Percentiles rank a stretch among this genome's conserved stretches.
Conservation (phyloP, 92 coral and sea anemone species). For the Pocillopora meandrina region DNA sequence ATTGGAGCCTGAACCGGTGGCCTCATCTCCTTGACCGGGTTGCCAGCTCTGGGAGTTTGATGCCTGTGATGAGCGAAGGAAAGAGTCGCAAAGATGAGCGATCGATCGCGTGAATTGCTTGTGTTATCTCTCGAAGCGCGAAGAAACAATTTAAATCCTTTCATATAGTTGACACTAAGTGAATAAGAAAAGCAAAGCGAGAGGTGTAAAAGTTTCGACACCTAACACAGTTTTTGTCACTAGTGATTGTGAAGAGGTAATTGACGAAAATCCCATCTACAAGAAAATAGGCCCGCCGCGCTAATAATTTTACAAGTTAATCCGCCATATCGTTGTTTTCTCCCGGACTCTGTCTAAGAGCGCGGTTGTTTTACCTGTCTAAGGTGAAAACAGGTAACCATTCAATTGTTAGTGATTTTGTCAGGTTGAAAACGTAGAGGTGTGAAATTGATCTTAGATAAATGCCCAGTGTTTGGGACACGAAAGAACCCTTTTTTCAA, state of each 20-base stretch:
- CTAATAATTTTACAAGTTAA: constrained; percentile 28
- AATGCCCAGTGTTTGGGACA: constrained; percentile 66
- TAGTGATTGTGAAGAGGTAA: constrained; percentile 65
- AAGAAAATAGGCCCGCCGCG: constrained; percentile 41
- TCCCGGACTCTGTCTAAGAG: constrained; percentile 42
- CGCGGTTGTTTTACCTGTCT: constrained; percentile 50
- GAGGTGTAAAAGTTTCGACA: constrained; percentile 68
- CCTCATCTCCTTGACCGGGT: constrained; percentile 76
- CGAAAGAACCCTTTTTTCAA: constrained; percentile 81
- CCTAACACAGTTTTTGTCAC: constrained; percentile 75
- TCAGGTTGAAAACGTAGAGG: constrained; percentile 74
- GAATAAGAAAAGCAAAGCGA: constrained; percentile 84
- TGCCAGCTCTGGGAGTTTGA: constrained; percentile 85
- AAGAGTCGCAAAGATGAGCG: constrained; percentile 47
- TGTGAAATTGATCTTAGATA: constrained; percentile 91
- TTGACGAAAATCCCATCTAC: constrained; percentile 64
- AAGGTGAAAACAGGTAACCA: constrained; percentile 53
- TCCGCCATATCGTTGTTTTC: constrained; percentile 24
- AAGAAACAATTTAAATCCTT: constrained; percentile 68
- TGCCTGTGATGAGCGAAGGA: constrained; percentile 55
- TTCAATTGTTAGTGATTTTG: constrained; percentile 56
- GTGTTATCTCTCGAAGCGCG: constrained; percentile 61
- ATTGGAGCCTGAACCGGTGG: constrained; percentile 77
- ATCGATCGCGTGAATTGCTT: constrained; percentile 77
- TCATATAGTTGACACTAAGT: constrained; percentile 72